Conservation (phyloP, 2,797 vertebrate genomes). For the Micrastur ruficollis region DNA sequence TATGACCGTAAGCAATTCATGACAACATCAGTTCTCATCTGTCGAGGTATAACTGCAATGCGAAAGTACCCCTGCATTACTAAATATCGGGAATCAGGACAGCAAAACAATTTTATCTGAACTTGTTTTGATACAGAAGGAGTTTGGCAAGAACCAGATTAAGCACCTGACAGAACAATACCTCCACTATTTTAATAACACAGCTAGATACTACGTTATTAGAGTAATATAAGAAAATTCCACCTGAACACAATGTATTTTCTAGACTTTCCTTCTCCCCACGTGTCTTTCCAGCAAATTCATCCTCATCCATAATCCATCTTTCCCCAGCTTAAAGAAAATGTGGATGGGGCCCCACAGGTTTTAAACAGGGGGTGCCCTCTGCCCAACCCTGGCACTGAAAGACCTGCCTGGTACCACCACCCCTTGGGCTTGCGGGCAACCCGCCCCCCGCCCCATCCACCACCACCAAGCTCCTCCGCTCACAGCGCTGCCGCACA, state of each 20-base stretch:
- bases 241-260: background rate
- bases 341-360: accelerated
- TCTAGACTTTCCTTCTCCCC: background rate
- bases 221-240: background rate
- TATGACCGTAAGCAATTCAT: background rate
- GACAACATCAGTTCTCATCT: background rate
- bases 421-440: accelerated
- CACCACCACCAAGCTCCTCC: background rate
- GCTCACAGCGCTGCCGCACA: accelerated
- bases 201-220: background rate
- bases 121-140: background rate
- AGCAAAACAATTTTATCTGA: background rate
- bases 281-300: background rate
- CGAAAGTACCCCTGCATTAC: background rate
- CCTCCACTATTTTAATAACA: background rate
- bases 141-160: background rate
- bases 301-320: background rate
- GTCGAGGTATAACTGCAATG: background rate
- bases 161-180: background rate
- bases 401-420: background rate
- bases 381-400: accelerated
- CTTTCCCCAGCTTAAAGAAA: background rate
- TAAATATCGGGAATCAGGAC: background rate
- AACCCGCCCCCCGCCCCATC: background rate
- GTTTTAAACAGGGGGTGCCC: background rate